Evolutionary conservation across 2,888 invertebrate genomes (phyloP).

Genomic region (Papilio protenor): DNA sequence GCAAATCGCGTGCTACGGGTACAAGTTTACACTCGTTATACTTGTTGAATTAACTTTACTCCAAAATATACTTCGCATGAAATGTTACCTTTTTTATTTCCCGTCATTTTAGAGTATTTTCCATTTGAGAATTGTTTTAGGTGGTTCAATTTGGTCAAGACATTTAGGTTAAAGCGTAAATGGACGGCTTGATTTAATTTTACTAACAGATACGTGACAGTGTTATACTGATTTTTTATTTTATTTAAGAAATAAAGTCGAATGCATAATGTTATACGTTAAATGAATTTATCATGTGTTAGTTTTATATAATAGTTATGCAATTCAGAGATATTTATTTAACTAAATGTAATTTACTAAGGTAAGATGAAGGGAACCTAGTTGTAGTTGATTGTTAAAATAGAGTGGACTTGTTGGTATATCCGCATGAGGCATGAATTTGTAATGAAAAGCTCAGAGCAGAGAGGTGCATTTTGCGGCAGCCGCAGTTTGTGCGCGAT

Average conservation of each 20-base stretch:
- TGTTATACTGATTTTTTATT: background rate
- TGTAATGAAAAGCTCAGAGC: constrained; percentile 63
- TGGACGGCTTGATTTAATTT: background rate
- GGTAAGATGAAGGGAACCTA: constrained; percentile 45
- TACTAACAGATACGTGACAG: background rate
- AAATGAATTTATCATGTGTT: background rate
- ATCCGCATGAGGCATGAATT: constrained; percentile 69
- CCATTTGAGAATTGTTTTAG: background rate
- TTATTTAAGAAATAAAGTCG: background rate
- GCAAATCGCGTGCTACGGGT: constrained; percentile 75
- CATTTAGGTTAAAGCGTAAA: background rate
- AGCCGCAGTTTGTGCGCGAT: constrained; percentile 51
- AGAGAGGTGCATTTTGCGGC: constrained; percentile 63
- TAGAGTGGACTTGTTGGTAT: constrained; percentile 54
- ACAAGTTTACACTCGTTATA: constrained; percentile 65
- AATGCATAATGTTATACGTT: background rate
- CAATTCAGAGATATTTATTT: background rate
- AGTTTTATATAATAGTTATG: background rate
- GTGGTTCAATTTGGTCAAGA: background rate
- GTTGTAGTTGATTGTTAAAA: constrained; percentile 58
- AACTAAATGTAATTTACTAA: constrained; percentile 24
- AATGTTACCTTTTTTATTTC: constrained; percentile 54
- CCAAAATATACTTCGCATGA: constrained; percentile 57
- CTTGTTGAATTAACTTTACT: constrained; percentile 75
- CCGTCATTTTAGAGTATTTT: constrained; percentile 16